These are phyloP conservation scores for Caenorhabditis sulstoni DNA, from an alignment of 2,888 invertebrate genomes.

Conservation along the genomic window DNA sequence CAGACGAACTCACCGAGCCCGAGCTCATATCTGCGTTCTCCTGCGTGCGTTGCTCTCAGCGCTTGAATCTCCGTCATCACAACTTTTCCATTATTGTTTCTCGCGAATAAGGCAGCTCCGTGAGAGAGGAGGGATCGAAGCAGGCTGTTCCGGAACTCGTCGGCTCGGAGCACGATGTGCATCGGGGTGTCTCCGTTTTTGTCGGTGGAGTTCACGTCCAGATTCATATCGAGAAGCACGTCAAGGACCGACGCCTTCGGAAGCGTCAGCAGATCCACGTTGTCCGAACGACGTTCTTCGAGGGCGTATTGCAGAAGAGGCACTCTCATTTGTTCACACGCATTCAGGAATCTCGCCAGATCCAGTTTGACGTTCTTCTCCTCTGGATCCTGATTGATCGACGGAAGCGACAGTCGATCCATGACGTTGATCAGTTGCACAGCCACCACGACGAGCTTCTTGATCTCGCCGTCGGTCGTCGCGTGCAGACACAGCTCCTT, in stretches of 20 bases:
- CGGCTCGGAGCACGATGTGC: slow-evolving; percentile 64
- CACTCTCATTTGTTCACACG: slow-evolving; percentile 37
- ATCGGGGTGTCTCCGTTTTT: slow-evolving; percentile 65
- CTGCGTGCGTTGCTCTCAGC: neutral
- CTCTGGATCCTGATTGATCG: neutral
- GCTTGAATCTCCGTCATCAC: slow-evolving; percentile 56
- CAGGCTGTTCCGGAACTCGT: slow-evolving; percentile 52
- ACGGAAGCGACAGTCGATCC: slow-evolving; percentile 40
- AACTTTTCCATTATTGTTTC: slow-evolving; percentile 63
- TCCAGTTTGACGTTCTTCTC: slow-evolving; percentile 13
- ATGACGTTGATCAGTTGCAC: slow-evolving; percentile 67
- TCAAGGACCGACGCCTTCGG: slow-evolving; percentile 38
- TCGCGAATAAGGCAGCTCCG: slow-evolving; percentile 63
- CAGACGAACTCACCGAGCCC: too few relatives aligned
- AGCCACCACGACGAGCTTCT: slow-evolving; percentile 60
- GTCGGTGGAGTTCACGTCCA: slow-evolving; percentile 58
- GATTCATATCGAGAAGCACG: slow-evolving; percentile 60
- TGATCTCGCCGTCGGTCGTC: slow-evolving; percentile 60
- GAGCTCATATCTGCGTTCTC: neutral
- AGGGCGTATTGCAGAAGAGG: slow-evolving; percentile 59
- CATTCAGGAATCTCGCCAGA: slow-evolving; percentile 16
- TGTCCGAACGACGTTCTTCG: slow-evolving; percentile 24
- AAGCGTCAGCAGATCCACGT: slow-evolving; percentile 17
- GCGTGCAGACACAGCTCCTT: slow-evolving; percentile 20
- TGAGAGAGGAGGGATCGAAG: slow-evolving; percentile 55